Conservation (phyloP, 2,888 invertebrate genomes). For the Volucella inflata region DNA sequence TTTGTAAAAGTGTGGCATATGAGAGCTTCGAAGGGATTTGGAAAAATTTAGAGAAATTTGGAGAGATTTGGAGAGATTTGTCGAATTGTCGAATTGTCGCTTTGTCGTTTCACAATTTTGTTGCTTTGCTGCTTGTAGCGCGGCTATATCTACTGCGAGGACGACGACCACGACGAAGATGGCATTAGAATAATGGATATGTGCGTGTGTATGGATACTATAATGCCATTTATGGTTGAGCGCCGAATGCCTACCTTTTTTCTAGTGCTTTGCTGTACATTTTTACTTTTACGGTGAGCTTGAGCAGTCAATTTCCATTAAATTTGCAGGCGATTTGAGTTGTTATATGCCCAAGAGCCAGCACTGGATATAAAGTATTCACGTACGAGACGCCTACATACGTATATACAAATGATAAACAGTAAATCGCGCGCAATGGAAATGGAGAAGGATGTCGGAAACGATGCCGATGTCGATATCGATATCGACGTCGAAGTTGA, state of each 20-base stretch:
- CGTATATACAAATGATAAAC: conserved; percentile 10
- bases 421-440: conserved; percentile 17
- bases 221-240: conserved; percentile 62
- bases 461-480: conserved; percentile 3
- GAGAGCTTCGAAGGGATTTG: conserved; percentile 32
- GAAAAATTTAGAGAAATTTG: neutral
- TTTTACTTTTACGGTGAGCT: conserved; percentile 52
- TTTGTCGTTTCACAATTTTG: too few relatives aligned
- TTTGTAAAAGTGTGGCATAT: conserved; percentile 24
- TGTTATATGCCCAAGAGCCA: conserved; percentile 40
- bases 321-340: conserved; percentile 60
- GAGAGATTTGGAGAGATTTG: conserved; percentile 46
- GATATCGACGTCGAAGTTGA: neutral
- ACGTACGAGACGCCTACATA: neutral
- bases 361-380: neutral
- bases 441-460: conserved; percentile 9
- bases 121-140: too few relatives aligned
- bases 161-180: neutral
- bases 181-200: conserved; percentile 49
- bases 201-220: conserved; percentile 43
- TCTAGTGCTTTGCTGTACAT: neutral
- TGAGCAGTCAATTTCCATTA: conserved; percentile 61
- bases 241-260: conserved; percentile 37
- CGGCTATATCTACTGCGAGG: too few relatives aligned
- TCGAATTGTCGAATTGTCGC: conserved; percentile 13